Evolutionary conservation across 30 jellyfish, hydroid and myxozoan species (phyloP).

Genomic region (Pelagia noctiluca): DNA sequence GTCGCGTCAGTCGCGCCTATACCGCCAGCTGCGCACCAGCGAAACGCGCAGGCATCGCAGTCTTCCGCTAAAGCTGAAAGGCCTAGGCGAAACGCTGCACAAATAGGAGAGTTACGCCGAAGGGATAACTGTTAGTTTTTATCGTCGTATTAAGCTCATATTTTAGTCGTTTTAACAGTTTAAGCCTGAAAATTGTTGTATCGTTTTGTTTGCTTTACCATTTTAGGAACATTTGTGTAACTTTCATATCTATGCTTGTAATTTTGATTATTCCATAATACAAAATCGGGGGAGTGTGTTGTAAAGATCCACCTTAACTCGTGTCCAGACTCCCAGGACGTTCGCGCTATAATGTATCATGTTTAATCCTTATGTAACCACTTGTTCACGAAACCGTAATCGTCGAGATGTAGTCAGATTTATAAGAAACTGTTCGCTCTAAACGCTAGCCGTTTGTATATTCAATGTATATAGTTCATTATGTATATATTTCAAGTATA

Average conservation of each 20-base stretch:
- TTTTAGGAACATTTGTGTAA: not conserved
- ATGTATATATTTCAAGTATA: no score
- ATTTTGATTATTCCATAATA: not conserved
- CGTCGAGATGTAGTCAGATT: no score
- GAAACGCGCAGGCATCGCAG: not conserved
- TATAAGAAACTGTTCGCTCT: no score
- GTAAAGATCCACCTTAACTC: no score
- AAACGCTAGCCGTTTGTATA: no score
- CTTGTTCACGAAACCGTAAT: no score
- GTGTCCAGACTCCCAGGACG: no score
- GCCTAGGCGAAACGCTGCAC: constrained; percentile 55
- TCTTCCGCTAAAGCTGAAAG: not conserved
- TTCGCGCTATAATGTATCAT: no score
- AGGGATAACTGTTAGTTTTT: constrained; percentile 1
- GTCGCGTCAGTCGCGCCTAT: not conserved
- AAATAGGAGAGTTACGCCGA: constrained; percentile 31
- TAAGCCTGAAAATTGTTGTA: not conserved
- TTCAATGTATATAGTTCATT: no score
- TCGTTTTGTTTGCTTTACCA: not conserved
- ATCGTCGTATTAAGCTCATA: not conserved
- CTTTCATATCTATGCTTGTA: not conserved
- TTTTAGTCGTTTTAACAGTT: not conserved
- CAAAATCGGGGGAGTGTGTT: constrained; percentile 50
- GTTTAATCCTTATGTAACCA: no score
- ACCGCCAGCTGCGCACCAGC: constrained; percentile 1